Conservation (phyloP, 1,140 invertebrate genomes). For the Drosophila lini region DNA sequence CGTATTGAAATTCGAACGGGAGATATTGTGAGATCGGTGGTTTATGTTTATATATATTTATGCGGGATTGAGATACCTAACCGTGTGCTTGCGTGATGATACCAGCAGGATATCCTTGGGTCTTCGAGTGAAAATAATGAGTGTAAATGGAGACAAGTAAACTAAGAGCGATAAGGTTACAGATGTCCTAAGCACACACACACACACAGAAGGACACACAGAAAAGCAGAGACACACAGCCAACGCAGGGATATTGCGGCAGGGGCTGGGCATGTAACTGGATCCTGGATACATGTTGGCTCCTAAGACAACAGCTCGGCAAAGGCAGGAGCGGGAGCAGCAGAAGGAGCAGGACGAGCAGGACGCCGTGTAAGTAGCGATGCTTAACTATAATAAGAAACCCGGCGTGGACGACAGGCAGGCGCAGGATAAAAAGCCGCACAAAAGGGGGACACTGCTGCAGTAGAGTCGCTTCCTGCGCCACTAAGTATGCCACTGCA, state of each 20-base stretch:
- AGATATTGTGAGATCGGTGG: slow-evolving; percentile 31
- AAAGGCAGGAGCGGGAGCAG: slow-evolving; percentile 25
- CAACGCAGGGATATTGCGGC: slow-evolving; percentile 20
- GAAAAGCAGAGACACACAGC: slow-evolving; percentile 7
- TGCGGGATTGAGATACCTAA: slow-evolving; percentile 43
- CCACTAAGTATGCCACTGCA: slow-evolving; percentile 80
- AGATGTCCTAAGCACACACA: slow-evolving; percentile 71
- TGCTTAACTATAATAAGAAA: slow-evolving; percentile 80
- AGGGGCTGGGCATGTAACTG: slow-evolving; percentile 58
- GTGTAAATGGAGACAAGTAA: slow-evolving; percentile 62
- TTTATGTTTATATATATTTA: slow-evolving; percentile 1
- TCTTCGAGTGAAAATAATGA: slow-evolving; percentile 46
- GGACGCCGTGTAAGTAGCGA: slow-evolving; percentile 65
- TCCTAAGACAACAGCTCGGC: slow-evolving; percentile 65
- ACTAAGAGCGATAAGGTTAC: slow-evolving; percentile 76
- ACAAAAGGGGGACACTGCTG: slow-evolving; percentile 32
- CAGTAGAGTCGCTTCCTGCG: slow-evolving; percentile 61
- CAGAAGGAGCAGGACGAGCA: slow-evolving; percentile 37
- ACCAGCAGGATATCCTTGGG: slow-evolving; percentile 35
- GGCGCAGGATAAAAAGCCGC: slow-evolving; percentile 41
- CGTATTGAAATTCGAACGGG: slow-evolving; percentile 30
- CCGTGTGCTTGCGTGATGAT: slow-evolving; percentile 20
- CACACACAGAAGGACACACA: slow-evolving; percentile 1
- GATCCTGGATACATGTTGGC: slow-evolving; percentile 78
- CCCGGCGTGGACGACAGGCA: slow-evolving; percentile 51